Percentiles rank a stretch among this genome's conserved stretches.
Evolutionary conservation across 2,888 invertebrate species (phyloP).

Genomic region (Heliothis peltigera): DNA sequence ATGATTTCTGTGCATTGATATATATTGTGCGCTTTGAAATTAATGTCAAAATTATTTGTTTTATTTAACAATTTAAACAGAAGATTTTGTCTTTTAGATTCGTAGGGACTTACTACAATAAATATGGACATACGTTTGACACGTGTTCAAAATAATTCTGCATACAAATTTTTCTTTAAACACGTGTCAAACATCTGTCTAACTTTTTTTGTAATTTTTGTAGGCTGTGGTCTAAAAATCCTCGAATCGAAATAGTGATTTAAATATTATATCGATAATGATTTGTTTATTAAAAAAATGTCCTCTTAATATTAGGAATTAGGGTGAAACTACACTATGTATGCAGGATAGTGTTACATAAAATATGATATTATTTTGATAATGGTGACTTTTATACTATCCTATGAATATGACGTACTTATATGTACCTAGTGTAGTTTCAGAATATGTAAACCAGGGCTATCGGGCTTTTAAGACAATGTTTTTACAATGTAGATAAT

Average conservation of each 20-base stretch:
- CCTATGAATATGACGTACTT: not conserved
- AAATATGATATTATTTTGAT: not conserved
- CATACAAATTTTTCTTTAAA: too few relatives aligned
- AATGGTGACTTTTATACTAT: constrained; percentile 3
- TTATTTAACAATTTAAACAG: not conserved
- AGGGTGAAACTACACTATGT: constrained; percentile 18
- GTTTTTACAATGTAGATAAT: not conserved
- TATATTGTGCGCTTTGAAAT: constrained; percentile 37
- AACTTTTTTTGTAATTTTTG: too few relatives aligned
- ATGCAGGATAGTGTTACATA: not conserved
- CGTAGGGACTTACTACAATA: too few relatives aligned
- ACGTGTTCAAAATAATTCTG: too few relatives aligned
- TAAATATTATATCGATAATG: constrained; percentile 10
- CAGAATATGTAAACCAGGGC: constrained; percentile 7
- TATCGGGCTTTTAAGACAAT: not conserved
- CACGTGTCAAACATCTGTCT: too few relatives aligned
- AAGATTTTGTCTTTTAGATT: constrained; percentile 13
- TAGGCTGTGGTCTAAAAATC: constrained; percentile 25
- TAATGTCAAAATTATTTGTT: not conserved
- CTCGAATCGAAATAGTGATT: constrained; percentile 10
- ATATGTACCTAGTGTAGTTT: constrained; percentile 38
- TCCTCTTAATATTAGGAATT: constrained; percentile 11
- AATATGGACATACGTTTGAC: too few relatives aligned
- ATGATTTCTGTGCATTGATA: constrained; percentile 25
- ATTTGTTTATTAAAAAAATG: constrained; percentile 13